Evolutionary conservation across 1,140 invertebrate genomes (phyloP).

Genomic region (Nebria ingens): DNA sequence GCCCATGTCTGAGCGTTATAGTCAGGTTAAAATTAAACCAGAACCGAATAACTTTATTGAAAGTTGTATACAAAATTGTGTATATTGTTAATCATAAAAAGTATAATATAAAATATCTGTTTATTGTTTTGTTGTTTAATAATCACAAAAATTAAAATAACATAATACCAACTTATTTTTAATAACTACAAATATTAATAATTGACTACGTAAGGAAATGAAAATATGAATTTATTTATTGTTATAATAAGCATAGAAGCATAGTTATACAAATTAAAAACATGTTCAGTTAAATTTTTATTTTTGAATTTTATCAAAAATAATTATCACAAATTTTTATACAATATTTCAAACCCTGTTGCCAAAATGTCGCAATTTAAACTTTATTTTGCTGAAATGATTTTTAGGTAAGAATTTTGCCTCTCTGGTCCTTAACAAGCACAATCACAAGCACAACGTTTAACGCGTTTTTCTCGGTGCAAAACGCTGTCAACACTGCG

Average conservation of each 20-base stretch:
- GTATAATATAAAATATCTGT: too few relatives aligned
- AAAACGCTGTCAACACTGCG: slow-evolving; percentile 36
- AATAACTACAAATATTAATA: not conserved
- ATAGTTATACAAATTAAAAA: not conserved
- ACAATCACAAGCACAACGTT: slow-evolving; percentile 51
- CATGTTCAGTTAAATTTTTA: not conserved
- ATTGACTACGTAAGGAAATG: slow-evolving; percentile 5
- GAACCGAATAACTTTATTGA: too few relatives aligned
- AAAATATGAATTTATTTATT: not conserved
- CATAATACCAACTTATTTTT: slow-evolving; percentile 3
- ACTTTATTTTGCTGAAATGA: slow-evolving; percentile 1
- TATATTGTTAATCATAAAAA: too few relatives aligned
- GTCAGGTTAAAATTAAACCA: too few relatives aligned
- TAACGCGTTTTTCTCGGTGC: slow-evolving; percentile 43
- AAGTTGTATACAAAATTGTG: too few relatives aligned
- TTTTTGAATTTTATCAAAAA: not conserved
- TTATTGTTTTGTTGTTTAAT: too few relatives aligned
- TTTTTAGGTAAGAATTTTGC: not conserved
- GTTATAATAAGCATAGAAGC: too few relatives aligned
- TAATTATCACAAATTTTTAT: not conserved
- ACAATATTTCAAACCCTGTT: not conserved
- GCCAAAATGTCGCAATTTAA: not conserved
- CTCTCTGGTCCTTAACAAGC: slow-evolving; percentile 34
- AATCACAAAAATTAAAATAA: too few relatives aligned
- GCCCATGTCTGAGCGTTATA: too few relatives aligned